A percentile compares a stretch with the other conserved stretches of the same genome.
Conservation (phyloP, 2,888 invertebrate genomes). For the Hemistola chrysoprasaria region DNA sequence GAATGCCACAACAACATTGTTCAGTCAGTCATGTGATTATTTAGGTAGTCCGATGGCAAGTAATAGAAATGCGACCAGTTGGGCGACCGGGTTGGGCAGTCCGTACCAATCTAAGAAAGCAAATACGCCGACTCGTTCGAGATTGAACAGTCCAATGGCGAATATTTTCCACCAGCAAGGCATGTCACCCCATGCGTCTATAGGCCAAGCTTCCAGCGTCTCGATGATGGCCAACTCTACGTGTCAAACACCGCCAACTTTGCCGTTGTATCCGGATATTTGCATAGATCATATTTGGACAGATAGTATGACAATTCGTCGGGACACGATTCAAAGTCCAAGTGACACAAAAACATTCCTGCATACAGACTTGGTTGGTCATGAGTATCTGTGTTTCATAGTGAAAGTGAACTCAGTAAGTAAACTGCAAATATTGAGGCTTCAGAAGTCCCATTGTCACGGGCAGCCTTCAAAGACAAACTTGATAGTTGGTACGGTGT, state of each 20-base stretch:
- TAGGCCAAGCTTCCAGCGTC: constrained; percentile 68
- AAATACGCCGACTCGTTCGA: constrained; percentile 58
- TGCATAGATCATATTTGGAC: constrained; percentile 96
- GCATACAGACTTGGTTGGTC: constrained; percentile 92
- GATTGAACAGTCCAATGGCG: constrained; percentile 72
- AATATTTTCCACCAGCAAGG: constrained; percentile 73
- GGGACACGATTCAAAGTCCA: constrained; percentile 59
- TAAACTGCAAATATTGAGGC: constrained; percentile 85
- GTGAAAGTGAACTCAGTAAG: constrained; percentile 67
- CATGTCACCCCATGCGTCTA: constrained; percentile 69
- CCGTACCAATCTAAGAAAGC: constrained; percentile 63
- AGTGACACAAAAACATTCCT: constrained; percentile 87
- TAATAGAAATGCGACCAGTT: constrained; percentile 58
- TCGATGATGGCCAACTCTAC: constrained; percentile 74
- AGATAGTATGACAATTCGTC: constrained; percentile 79
- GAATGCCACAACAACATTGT: constrained; percentile 62
- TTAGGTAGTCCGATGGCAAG: constrained; percentile 68
- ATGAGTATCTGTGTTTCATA: constrained; percentile 91
- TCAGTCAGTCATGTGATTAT: constrained; percentile 71
- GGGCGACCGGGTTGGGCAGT: constrained; percentile 62
- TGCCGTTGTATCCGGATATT: constrained; percentile 91
- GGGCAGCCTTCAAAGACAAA: constrained; percentile 77
- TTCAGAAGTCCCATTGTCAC: constrained; percentile 84
- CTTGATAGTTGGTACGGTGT: constrained; percentile 88
- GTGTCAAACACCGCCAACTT: constrained; percentile 75